Base-by-base conservation (phyloP, 2,888 invertebrate genomes). In the Pantelozetes paolii region DNA sequence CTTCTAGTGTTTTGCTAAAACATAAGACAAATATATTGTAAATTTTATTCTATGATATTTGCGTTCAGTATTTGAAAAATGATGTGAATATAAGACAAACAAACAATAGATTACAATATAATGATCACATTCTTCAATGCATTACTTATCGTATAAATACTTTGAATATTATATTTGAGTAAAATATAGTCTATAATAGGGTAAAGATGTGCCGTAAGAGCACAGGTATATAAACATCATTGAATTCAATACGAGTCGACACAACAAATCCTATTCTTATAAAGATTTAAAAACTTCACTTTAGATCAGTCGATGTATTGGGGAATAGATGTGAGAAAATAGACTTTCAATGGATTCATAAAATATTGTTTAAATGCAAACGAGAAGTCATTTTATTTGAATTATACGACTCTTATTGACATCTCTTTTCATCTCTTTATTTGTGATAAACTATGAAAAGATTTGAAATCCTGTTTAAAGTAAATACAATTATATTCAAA, bases 231-330 rank as follows among this genome's bases (percentile, higher is more conserved):
- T n/a, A n/a, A n/a, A 59, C 18, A 6, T 8, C 26, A 59, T 18
- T 59, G 59, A 59, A n/a, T 30, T n/a, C 32, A 59, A 59, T 59
- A 59, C 3, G 59, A 59, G 59, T 9, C 32, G 59, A 59, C 59
- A 59, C 59, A 18, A 59, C 59, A 59, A 59, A 59, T 59, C 59
- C 59, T 23, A 28, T 23, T 59, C 59, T 59, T 59, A 59, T 30
- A 32, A 18, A 59, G 32, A 59, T 30, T 59, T 59, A n/a, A 1
- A 59, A 59, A 59, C 59, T 59, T 59, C 30, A 59, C 30, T 59
- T 59, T 30, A 30, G 30, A n/a, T 59, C 32, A 20, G 11, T 13
- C 11, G 13, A 18, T 20, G 8, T 23, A 20, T n/a, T 23, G 8
- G 54, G 20, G 8, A 1, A 54, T 20, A 26, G 23, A 26, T n/a